Base-by-base conservation (phyloP, 2,888 invertebrate species). In the Eupithecia pulchellata region DNA sequence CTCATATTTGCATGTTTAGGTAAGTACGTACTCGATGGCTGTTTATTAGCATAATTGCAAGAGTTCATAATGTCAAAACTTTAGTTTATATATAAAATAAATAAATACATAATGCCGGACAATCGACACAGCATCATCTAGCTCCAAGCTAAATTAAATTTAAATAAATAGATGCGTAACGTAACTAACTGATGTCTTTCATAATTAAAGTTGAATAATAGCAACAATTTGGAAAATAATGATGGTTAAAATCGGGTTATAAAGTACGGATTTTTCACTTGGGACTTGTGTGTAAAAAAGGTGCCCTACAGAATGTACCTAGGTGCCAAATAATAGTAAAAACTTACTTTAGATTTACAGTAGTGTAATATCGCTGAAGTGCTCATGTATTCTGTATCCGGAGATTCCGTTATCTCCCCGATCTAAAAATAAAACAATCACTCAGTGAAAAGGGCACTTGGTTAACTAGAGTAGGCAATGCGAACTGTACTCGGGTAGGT, bases 301-400 rank as follows among this genome's bases (percentile, higher is more conserved):
- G n/a, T 20, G n/a, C 11, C 3, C 17, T 47, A 47, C 47, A 42
- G n/a, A 9, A 34, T 2, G 11, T 30, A 60, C 11, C n/a, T 58
- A 29, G 9, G 47, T 60, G 27, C 27, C 2, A 39, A 17, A 27
- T n/a, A 39, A 63, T 34, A 58, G 55, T 13, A 27, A 14, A 47
- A 34, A 71, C 75, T 79, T 84, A 95, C 95, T 93, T 97, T 97
- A 68, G 95, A 95, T 92, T 98, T 97, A 93, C 98, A 98, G 83
- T 97, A 97, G 86, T 96, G 96, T 85, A 98, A 94, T 77, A 97
- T 96, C 13, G 97, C 97, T 14, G 97, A 97, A 36, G 97, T 97
- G 80, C 97, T 97, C 87, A 96, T 94, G 78, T 95, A 95, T 78
- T 96, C 95, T 55, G 95, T 95, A 82, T 95, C 95, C 73, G 96